These are phyloP conservation scores for Belgica antarctica DNA, from an alignment of 2,888 invertebrate genomes.

Conservation along the genomic window DNA sequence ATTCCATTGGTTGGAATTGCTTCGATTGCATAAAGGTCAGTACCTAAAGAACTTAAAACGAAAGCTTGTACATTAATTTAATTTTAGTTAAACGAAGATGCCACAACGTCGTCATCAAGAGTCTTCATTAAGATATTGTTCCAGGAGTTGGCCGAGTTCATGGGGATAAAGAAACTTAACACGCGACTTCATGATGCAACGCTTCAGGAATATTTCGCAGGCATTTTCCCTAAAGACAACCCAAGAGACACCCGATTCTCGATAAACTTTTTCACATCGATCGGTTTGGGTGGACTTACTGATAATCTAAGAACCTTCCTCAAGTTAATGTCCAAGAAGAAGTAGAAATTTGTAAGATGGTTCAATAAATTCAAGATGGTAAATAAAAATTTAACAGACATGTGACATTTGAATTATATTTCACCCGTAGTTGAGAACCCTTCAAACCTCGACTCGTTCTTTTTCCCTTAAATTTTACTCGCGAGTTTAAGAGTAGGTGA, in stretches of 20 bases:
- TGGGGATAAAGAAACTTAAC: slow-evolving; percentile 91
- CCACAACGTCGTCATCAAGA: slow-evolving; percentile 94
- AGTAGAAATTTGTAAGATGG: slow-evolving; percentile 46
- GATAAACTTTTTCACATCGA: slow-evolving; percentile 96
- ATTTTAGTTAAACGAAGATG: slow-evolving; percentile 93
- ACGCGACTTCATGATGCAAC: slow-evolving; percentile 85
- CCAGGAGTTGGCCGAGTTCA: slow-evolving; percentile 92
- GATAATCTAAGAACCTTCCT: slow-evolving; percentile 88
- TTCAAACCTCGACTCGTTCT: not conserved
- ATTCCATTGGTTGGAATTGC: slow-evolving; percentile 96
- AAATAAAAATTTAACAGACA: not conserved
- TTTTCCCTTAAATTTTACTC: slow-evolving; percentile 31
- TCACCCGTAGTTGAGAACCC: too few species aligned
- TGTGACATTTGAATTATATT: too few species aligned
- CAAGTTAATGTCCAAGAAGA: slow-evolving; percentile 70
- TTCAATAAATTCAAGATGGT: too few species aligned
- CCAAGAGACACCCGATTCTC: slow-evolving; percentile 96
- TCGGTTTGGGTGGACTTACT: slow-evolving; percentile 93
- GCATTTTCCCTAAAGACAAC: slow-evolving; percentile 92
- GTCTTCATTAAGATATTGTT: slow-evolving; percentile 98
- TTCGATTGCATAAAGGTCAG: slow-evolving; percentile 83
- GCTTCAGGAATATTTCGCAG: slow-evolving; percentile 79
- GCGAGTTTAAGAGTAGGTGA: slow-evolving; percentile 31
- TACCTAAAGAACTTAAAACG: too few species aligned
- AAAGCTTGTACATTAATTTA: too few species aligned